These are phyloP conservation scores for Eupithecia subumbrata DNA, from an alignment of 2,888 invertebrate genomes.

Conservation along the genomic window DNA sequence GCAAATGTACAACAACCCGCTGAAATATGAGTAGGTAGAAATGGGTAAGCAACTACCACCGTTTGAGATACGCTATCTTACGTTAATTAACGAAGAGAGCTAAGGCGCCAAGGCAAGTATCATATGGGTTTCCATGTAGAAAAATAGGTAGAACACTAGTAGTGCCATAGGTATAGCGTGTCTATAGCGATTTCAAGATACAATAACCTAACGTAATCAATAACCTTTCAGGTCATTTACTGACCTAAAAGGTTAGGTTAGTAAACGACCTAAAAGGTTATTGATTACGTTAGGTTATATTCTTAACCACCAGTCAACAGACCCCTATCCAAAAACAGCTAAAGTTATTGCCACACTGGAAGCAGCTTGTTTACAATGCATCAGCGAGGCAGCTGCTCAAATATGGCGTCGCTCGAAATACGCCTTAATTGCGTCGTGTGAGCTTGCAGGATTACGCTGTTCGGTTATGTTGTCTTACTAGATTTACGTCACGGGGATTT, in stretches of 20 bases:
- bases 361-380: conserved; percentile 60
- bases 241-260: too few relatives aligned
- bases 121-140: not conserved
- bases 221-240: too few relatives aligned
- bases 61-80: not conserved
- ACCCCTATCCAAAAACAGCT: conserved; percentile 30
- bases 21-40: not conserved
- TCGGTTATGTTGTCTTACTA: conserved; percentile 25
- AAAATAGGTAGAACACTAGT: too few relatives aligned
- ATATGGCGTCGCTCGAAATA: conserved; percentile 53
- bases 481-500: conserved; percentile 15
- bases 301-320: not conserved
- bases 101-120: too few relatives aligned
- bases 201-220: too few relatives aligned
- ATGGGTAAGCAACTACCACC: not conserved
- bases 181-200: not conserved
- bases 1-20: too few relatives aligned
- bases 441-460: conserved; percentile 43
- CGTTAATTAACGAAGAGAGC: not conserved
- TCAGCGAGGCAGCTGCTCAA: conserved; percentile 61
- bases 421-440: conserved; percentile 53
- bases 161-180: not conserved
- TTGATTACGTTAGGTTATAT: not conserved
- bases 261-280: not conserved
- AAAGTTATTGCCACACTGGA: conserved; percentile 49